These are phyloP conservation scores for Limonius californicus DNA, from an alignment of 1,140 invertebrate genomes.

Conservation along the genomic window DNA sequence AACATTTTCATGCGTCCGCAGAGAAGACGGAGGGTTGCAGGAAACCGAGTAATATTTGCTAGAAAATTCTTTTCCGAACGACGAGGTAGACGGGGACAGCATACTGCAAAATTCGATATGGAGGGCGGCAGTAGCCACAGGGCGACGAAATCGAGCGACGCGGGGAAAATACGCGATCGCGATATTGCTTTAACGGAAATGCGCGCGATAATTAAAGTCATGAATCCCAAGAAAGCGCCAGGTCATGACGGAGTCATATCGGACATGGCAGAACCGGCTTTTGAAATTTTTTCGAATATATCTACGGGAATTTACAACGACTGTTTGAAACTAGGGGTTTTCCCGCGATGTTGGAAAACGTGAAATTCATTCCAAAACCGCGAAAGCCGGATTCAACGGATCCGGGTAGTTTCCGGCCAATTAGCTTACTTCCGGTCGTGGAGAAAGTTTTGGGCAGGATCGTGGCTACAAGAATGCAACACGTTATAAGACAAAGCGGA, in stretches of 20 bases:
- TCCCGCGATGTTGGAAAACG: neutral
- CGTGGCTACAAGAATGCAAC: too few species aligned
- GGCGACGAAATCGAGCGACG: neutral
- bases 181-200: neutral
- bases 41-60: neutral
- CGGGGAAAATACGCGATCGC: neutral
- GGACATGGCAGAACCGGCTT: neutral
- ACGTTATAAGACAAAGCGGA: too few species aligned
- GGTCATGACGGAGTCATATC: neutral
- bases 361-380: neutral
- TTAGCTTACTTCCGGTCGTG: too few species aligned
- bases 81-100: neutral
- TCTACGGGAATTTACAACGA: too few species aligned
- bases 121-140: neutral
- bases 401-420: too few species aligned
- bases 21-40: neutral
- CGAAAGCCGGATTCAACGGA: too few species aligned
- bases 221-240: neutral
- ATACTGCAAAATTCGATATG: neutral
- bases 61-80: neutral
- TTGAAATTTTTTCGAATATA: too few species aligned
- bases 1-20: neutral
- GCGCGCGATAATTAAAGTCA: neutral
- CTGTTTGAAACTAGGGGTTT: neutral
- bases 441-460: neutral